These are phyloP conservation scores for Eriocheir sinensis DNA, from an alignment of 1,140 invertebrate species.

Conservation along the genomic window DNA sequence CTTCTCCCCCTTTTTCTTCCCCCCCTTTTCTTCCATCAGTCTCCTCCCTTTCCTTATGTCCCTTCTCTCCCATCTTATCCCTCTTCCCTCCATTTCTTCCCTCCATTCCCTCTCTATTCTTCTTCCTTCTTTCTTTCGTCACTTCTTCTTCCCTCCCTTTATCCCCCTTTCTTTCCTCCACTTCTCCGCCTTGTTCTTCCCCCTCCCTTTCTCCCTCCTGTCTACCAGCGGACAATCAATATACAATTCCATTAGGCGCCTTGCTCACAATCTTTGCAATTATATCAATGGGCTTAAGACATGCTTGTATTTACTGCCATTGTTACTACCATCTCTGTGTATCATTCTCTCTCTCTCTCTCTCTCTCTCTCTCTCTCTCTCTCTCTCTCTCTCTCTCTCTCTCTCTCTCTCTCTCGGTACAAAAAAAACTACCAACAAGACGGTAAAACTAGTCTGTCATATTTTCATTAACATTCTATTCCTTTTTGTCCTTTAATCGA, in stretches of 20 bases:
- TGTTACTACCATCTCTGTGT: neutral
- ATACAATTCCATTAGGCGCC: neutral
- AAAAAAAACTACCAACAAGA: neutral
- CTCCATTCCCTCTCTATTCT: neutral
- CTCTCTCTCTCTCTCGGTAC: neutral
- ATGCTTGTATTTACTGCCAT: neutral
- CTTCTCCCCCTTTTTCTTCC: too few relatives aligned
- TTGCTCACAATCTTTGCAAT: neutral
- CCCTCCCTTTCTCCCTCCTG: neutral
- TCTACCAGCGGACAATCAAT: constrained; percentile 9
- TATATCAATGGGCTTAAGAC: constrained; percentile 23
- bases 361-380: neutral
- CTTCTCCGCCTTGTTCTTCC: neutral
- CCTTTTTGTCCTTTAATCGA: neutral
- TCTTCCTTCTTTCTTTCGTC: neutral
- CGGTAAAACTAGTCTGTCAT: neutral
- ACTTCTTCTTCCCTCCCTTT: neutral
- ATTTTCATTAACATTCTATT: constrained; percentile 8
- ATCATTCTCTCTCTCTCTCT: neutral
- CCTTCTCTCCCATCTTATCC: too few relatives aligned
- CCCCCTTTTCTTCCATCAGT: too few relatives aligned
- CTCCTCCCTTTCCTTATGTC: too few relatives aligned
- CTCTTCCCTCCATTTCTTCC: too few relatives aligned
- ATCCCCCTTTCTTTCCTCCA: neutral
- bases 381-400: neutral